Evolutionary conservation across 2,888 invertebrate genomes (phyloP).

Genomic region (Pammene aurita): DNA sequence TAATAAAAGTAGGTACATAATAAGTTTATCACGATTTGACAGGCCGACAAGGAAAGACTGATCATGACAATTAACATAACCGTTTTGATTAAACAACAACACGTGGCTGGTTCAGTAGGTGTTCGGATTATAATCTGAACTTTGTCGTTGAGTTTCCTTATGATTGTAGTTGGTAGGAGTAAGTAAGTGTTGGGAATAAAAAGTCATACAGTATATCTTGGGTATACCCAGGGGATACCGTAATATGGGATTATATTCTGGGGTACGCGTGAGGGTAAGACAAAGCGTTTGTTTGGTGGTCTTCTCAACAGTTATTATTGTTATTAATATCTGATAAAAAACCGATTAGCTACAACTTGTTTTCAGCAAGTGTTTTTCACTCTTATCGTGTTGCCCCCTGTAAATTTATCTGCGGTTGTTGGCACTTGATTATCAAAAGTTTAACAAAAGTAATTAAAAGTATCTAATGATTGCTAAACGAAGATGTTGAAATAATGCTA

Average conservation of each 20-base stretch:
- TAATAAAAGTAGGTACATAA: conserved; percentile 10
- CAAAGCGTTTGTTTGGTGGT: background rate
- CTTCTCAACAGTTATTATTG: conserved; percentile 11
- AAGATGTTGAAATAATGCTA: conserved; percentile 51
- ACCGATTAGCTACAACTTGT: conserved; percentile 30
- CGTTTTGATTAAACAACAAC: background rate
- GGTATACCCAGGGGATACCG: too few relatives aligned
- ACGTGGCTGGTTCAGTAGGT: background rate
- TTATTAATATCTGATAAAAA: conserved; percentile 18
- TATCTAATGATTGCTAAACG: conserved; percentile 47
- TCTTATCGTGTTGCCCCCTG: conserved; percentile 49
- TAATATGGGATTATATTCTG: conserved; percentile 1
- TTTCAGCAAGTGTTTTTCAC: conserved; percentile 47
- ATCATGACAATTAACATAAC: background rate
- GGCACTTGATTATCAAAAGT: conserved; percentile 53
- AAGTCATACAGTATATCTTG: too few relatives aligned
- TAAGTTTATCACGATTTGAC: conserved; percentile 30
- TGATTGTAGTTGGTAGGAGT: background rate
- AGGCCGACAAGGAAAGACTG: conserved; percentile 8
- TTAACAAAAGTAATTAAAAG: conserved; percentile 42
- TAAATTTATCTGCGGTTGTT: conserved; percentile 54
- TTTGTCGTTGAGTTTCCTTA: background rate
- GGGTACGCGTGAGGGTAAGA: background rate
- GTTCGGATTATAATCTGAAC: background rate
- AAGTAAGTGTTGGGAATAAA: too few relatives aligned